phyloP scores from a whole-genome alignment of 2,888 invertebrate species.

The Boloria selene region DNA sequence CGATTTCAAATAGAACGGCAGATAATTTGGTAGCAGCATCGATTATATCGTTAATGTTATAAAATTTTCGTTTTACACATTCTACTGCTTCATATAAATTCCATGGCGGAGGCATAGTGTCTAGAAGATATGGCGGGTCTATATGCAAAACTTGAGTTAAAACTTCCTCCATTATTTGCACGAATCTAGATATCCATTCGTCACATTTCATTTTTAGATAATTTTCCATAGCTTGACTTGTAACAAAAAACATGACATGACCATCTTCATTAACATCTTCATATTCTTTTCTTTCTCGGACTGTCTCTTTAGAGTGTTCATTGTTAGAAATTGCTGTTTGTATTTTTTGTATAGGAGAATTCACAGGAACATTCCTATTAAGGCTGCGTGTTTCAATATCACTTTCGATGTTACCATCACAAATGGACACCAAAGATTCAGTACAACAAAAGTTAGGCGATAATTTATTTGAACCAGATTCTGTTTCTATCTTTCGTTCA shows the following conservation, averaged over 20 bases:
- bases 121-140: constrained; percentile 47
- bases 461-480: too few species aligned
- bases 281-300: background rate
- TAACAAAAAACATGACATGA: constrained; percentile 58
- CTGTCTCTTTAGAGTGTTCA: background rate
- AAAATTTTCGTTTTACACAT: constrained; percentile 58
- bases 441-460: background rate
- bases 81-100: constrained; percentile 62
- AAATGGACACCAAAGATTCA: background rate
- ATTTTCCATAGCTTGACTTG: constrained; percentile 55
- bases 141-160: constrained; percentile 58
- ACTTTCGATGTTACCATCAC: background rate
- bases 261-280: constrained; percentile 26
- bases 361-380: background rate
- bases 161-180: constrained; percentile 72
- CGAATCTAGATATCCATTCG: constrained; percentile 68
- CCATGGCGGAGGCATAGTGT: constrained; percentile 60
- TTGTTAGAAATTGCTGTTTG: background rate
- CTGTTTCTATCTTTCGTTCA: too few species aligned
- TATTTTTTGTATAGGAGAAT: background rate
- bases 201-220: constrained; percentile 57
- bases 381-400: background rate
- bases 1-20: constrained; percentile 51
- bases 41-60: constrained; percentile 46
- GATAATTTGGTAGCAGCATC: constrained; percentile 58